A percentile compares a stretch with the other conserved stretches of the same genome.
Evolutionary conservation across 2,888 invertebrate genomes (phyloP).

Genomic region (Latheticus oryzae): DNA sequence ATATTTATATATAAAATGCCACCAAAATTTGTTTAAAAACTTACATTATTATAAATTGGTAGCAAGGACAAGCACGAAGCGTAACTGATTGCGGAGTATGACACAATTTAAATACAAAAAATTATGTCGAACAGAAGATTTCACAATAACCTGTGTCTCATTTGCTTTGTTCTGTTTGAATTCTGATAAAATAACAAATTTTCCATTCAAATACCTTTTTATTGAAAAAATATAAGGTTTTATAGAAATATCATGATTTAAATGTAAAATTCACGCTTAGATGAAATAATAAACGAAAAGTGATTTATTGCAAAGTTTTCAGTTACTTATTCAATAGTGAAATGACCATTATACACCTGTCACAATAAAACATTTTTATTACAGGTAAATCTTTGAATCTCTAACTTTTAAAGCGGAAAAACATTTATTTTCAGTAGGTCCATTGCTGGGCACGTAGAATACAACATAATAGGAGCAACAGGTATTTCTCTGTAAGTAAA

Average conservation of each 20-base stretch:
- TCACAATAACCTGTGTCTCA: slow-evolving; percentile 50
- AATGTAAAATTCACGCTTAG: too few species aligned
- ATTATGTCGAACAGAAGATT: slow-evolving; percentile 46
- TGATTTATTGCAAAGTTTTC: slow-evolving; percentile 20
- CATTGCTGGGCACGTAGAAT: slow-evolving; percentile 18
- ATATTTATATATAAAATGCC: too few species aligned
- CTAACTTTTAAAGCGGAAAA: slow-evolving; percentile 21
- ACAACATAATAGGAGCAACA: slow-evolving; percentile 37
- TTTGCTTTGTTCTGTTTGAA: slow-evolving; percentile 45
- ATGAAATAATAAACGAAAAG: too few species aligned
- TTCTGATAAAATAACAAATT: slow-evolving; percentile 32
- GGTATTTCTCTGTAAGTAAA: slow-evolving; percentile 37
- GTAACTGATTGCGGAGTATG: slow-evolving; percentile 62
- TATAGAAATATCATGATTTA: too few species aligned
- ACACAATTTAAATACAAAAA: slow-evolving; percentile 58
- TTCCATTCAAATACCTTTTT: too few species aligned
- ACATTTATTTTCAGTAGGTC: slow-evolving; percentile 28
- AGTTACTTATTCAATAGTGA: slow-evolving; percentile 4
- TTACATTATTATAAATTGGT: slow-evolving; percentile 48
- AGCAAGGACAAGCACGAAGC: slow-evolving; percentile 60
- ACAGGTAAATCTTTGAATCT: slow-evolving; percentile 27
- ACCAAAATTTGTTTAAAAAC: slow-evolving; percentile 16
- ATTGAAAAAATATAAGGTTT: too few species aligned
- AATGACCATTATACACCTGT: slow-evolving; percentile 37
- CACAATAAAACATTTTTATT: slow-evolving; percentile 36